Evolutionary conservation across 92 coral and sea anemone species (phyloP).

Genomic region (Zoanthus sociatus): DNA sequence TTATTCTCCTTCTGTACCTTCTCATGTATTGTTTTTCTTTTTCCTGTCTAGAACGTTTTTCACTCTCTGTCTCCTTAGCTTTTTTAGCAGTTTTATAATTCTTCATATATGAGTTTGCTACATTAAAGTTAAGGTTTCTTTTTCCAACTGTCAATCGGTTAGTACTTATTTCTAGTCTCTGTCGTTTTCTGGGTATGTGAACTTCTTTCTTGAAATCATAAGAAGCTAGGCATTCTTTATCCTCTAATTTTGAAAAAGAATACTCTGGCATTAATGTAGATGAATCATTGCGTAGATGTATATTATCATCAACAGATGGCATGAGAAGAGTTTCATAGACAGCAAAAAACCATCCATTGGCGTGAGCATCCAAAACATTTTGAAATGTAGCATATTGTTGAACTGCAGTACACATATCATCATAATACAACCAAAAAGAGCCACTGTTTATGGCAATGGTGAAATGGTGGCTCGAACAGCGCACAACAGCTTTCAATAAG

Average conservation of each 20-base stretch:
- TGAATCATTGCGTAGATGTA: too few species aligned
- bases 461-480: constrained; percentile 60
- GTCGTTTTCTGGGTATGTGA: constrained; percentile 1
- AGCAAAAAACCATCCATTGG: too few species aligned
- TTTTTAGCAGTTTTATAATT: constrained; percentile 1
- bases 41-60: neutral
- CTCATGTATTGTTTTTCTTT: neutral
- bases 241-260: constrained; percentile 36
- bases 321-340: too few species aligned
- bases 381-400: constrained; percentile 36
- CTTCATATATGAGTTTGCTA: neutral
- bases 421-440: constrained; percentile 41
- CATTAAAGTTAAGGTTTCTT: constrained; percentile 21
- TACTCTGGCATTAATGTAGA: constrained; percentile 18
- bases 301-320: too few species aligned
- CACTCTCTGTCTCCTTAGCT: neutral
- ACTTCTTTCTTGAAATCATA: neutral
- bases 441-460: constrained; percentile 62
- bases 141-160: neutral
- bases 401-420: constrained; percentile 47
- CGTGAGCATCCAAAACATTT: constrained; percentile 24
- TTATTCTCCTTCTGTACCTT: constrained; percentile 9
- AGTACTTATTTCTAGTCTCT: neutral
- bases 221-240: constrained; percentile 29
- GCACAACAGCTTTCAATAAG: constrained; percentile 57